Evolutionary conservation across 2,888 invertebrate genomes (phyloP).

Genomic region (Synanthedon myopaeformis): DNA sequence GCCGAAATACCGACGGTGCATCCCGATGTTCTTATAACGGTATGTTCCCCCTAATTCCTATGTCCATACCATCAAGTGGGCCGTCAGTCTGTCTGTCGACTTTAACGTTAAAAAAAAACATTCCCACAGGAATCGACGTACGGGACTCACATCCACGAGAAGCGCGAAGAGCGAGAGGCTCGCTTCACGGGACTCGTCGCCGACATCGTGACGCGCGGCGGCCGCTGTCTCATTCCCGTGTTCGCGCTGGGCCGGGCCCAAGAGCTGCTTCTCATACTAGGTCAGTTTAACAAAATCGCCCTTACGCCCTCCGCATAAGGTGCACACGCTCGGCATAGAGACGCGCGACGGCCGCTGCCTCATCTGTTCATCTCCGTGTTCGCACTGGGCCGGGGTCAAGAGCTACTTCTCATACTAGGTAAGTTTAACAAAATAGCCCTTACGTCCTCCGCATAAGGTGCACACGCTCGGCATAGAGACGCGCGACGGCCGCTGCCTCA

Average conservation of each 20-base stretch:
- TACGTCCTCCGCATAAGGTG: not conserved
- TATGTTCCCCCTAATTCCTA: conserved; percentile 83
- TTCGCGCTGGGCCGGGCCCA: conserved; percentile 98
- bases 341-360: conserved; percentile 96
- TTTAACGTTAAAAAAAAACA: not conserved
- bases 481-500: conserved; percentile 96
- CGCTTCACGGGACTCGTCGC: conserved; percentile 93
- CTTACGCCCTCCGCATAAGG: no score
- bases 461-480: conserved; percentile 88
- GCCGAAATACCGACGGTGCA: conserved; percentile 97
- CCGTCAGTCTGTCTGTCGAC: not conserved
- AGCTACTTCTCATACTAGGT: conserved; percentile 89
- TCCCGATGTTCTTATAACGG: conserved; percentile 96
- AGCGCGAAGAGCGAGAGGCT: conserved; percentile 94
- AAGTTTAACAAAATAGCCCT: conserved; percentile 4
- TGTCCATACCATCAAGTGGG: conserved; percentile 80
- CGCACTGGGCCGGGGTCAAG: conserved; percentile 97
- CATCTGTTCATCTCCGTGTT: conserved; percentile 99
- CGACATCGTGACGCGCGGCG: conserved; percentile 97
- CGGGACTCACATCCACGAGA: conserved; percentile 99
- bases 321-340: conserved; percentile 35
- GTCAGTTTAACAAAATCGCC: conserved; percentile 28
- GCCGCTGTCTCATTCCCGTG: conserved; percentile 97
- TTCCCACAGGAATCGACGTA: conserved; percentile 91
- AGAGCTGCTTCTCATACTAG: conserved; percentile 90